Percentiles rank a stretch among this genome's conserved stretches.
phyloP scores from a whole-genome alignment of 2,113 vertebrate species.

The Nibea coibor region DNA sequence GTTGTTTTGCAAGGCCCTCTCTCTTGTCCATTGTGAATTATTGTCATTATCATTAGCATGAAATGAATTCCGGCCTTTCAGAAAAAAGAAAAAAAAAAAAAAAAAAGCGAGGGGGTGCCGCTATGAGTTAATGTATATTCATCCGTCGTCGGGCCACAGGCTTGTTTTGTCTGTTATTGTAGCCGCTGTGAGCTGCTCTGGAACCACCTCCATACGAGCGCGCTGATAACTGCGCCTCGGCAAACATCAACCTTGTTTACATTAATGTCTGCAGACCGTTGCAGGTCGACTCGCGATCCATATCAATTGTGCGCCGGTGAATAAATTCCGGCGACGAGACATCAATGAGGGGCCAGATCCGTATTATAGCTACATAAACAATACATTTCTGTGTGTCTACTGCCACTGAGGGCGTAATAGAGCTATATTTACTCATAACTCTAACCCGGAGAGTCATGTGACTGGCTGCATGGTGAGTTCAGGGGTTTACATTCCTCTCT shows the following conservation, averaged over 20 bases:
- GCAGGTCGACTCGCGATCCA: constrained; percentile 91
- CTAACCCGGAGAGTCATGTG: constrained; percentile 23
- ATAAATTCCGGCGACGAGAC: constrained; percentile 90
- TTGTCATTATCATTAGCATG: constrained; percentile 76
- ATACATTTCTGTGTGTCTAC: constrained; percentile 40
- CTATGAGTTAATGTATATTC: constrained; percentile 66
- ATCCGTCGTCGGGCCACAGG: constrained; percentile 37
- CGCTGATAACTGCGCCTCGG: constrained; percentile 84
- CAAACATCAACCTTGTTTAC: constrained; percentile 90
- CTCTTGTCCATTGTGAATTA: constrained; percentile 75
- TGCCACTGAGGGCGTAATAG: constrained; percentile 41
- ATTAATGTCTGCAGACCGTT: constrained; percentile 88
- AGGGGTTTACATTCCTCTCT: constrained; percentile 45
- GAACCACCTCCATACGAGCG: constrained; percentile 11
- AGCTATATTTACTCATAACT: constrained; percentile 42
- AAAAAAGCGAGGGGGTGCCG: background rate
- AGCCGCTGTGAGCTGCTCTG: constrained; percentile 27
- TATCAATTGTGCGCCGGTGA: constrained; percentile 91
- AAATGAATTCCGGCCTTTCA: constrained; percentile 71
- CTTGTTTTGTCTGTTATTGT: constrained; percentile 56
- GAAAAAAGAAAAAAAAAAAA: constrained; percentile 1
- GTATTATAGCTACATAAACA: constrained; percentile 53
- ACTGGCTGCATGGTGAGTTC: constrained; percentile 30
- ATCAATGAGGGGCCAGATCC: constrained; percentile 71
- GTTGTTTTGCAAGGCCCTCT: constrained; percentile 72